Conservation (phyloP, 1,140 invertebrate genomes). For the Zaprionus tsacasi region DNA sequence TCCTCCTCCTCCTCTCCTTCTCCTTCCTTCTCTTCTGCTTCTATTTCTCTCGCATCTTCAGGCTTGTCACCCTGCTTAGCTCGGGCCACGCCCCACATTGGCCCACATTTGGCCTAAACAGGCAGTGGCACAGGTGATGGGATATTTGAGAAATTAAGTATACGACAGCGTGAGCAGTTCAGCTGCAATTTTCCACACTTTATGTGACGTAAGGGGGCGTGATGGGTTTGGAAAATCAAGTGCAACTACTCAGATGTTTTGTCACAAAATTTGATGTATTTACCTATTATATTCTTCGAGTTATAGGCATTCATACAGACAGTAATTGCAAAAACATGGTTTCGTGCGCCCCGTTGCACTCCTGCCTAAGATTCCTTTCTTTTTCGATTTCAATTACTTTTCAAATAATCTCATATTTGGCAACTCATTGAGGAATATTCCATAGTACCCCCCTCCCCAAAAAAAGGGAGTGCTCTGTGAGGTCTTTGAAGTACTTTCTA, state of each 20-base stretch:
- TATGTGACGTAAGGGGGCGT: no score
- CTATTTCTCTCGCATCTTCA: neutral
- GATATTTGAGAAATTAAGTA: conserved; percentile 36
- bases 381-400: conserved; percentile 13
- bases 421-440: conserved; percentile 6
- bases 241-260: no score
- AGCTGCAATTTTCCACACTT: conserved; percentile 4
- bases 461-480: neutral
- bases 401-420: conserved; percentile 5
- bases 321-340: no score
- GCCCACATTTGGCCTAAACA: conserved; percentile 38
- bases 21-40: neutral
- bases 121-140: neutral
- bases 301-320: no score
- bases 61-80: conserved; percentile 4
- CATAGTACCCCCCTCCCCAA: neutral
- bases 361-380: neutral
- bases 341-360: neutral
- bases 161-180: conserved; percentile 20
- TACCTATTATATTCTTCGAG: no score
- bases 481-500: neutral
- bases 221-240: no score
- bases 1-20: conserved; percentile 11
- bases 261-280: no score
- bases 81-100: conserved; percentile 43